phyloP scores from a whole-genome alignment of 92 coral and sea anemone genomes.

The Porites rus region DNA sequence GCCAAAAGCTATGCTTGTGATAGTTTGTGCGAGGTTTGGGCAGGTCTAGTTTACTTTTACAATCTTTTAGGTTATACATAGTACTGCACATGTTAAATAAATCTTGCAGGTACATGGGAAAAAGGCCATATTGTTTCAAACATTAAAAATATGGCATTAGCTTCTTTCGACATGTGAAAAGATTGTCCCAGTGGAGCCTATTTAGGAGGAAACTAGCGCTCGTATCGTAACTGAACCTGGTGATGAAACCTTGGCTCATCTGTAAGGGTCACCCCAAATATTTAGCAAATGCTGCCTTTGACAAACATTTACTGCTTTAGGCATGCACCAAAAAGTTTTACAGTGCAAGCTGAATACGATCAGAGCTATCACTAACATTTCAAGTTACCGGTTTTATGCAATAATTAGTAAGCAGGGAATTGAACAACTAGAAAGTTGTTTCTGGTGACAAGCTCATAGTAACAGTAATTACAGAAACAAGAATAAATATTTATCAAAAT shows the following conservation, averaged over 20 bases:
- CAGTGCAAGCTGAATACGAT: too few species aligned
- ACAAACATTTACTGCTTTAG: too few species aligned
- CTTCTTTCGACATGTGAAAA: not conserved
- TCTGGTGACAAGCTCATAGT: too few species aligned
- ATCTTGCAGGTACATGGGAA: not conserved
- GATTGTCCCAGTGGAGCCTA: conserved; percentile 5
- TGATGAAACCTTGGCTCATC: not conserved
- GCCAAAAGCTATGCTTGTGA: conserved; percentile 20
- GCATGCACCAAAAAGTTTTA: too few species aligned
- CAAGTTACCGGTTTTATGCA: too few species aligned
- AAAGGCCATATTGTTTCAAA: not conserved
- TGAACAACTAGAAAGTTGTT: too few species aligned
- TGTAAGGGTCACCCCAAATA: too few species aligned
- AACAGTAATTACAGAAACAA: too few species aligned
- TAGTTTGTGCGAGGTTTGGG: conserved; percentile 32
- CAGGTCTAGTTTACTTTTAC: conserved; percentile 19
- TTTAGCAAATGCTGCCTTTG: too few species aligned
- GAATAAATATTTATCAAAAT: too few species aligned
- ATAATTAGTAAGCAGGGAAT: too few species aligned
- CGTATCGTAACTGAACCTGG: not conserved
- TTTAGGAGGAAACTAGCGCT: conserved; percentile 3
- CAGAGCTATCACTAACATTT: too few species aligned
- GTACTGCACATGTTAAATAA: not conserved
- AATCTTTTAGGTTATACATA: conserved; percentile 15
- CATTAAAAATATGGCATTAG: not conserved